Evolutionary conservation across 2,888 invertebrate species (phyloP).

Genomic region (Scaptomyza flava): DNA sequence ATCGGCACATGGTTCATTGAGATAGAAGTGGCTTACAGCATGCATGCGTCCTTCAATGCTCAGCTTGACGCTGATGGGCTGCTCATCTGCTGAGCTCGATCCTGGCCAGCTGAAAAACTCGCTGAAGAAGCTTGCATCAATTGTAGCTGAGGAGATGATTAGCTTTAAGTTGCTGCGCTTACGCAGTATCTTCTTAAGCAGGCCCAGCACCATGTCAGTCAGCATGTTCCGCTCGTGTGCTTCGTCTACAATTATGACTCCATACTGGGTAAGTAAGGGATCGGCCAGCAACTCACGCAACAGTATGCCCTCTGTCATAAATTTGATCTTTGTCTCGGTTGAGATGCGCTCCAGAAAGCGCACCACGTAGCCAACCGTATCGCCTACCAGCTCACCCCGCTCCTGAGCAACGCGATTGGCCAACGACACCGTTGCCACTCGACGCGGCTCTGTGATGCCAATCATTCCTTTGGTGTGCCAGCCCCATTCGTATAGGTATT

Average conservation of each 20-base stretch:
- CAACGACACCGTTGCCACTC: constrained; percentile 94
- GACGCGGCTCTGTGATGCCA: constrained; percentile 95
- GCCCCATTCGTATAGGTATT: constrained; percentile 95
- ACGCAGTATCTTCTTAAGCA: constrained; percentile 95
- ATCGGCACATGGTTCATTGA: constrained; percentile 93
- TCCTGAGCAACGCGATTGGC: constrained; percentile 96
- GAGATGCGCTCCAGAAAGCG: constrained; percentile 89
- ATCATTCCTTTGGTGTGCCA: constrained; percentile 92
- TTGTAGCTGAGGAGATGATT: constrained; percentile 97
- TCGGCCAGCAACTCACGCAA: constrained; percentile 97
- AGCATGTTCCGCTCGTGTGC: constrained; percentile 97
- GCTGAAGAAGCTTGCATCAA: constrained; percentile 94
- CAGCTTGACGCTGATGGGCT: constrained; percentile 89
- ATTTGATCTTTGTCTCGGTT: constrained; percentile 90
- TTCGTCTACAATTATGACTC: constrained; percentile 95
- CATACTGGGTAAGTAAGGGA: constrained; percentile 95
- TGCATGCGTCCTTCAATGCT: constrained; percentile 95
- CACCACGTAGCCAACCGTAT: constrained; percentile 93
- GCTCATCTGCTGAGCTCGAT: constrained; percentile 1
- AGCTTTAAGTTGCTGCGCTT: constrained; percentile 93
- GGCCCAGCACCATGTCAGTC: constrained; percentile 96
- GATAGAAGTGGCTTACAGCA: constrained; percentile 94
- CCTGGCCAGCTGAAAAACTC: constrained; percentile 89
- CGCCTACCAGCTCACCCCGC: constrained; percentile 90
- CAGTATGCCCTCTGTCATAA: constrained; percentile 98